These are phyloP conservation scores for Atherinosoma microstoma DNA, from an alignment of 2,797 vertebrate species.

Conservation along the genomic window DNA sequence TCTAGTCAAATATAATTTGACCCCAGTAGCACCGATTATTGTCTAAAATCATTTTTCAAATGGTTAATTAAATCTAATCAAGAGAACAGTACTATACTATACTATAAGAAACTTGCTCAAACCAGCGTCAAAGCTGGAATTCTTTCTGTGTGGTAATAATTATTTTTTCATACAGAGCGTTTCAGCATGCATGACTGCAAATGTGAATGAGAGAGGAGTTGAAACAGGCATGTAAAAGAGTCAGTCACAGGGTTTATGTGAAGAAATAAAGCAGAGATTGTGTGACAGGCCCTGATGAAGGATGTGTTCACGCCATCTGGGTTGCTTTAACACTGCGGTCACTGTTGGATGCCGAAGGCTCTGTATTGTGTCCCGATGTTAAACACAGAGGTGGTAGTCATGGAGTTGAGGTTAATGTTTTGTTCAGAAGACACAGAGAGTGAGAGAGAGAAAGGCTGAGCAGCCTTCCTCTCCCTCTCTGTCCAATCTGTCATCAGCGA, in stretches of 20 bases:
- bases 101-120: conserved; percentile 12
- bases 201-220: conserved; percentile 52
- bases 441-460: conserved; percentile 49
- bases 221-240: conserved; percentile 58
- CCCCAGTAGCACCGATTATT: neutral
- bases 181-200: conserved; percentile 40
- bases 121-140: conserved; percentile 44
- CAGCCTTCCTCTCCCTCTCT: conserved; percentile 50
- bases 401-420: conserved; percentile 82
- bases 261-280: conserved; percentile 76
- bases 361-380: conserved; percentile 80
- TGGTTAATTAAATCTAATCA: conserved; percentile 15
- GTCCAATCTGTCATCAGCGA: conserved; percentile 75
- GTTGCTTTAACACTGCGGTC: conserved; percentile 79
- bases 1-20: neutral
- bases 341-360: conserved; percentile 75
- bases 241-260: conserved; percentile 66
- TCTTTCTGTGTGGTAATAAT: conserved; percentile 40
- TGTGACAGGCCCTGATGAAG: conserved; percentile 78
- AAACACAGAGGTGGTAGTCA: conserved; percentile 82
- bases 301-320: conserved; percentile 81
- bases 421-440: conserved; percentile 75
- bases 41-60: neutral
- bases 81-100: conserved; percentile 6
- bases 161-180: conserved; percentile 39